Conservation (phyloP, 2,888 invertebrate species). For the Argyra leucocephala region DNA sequence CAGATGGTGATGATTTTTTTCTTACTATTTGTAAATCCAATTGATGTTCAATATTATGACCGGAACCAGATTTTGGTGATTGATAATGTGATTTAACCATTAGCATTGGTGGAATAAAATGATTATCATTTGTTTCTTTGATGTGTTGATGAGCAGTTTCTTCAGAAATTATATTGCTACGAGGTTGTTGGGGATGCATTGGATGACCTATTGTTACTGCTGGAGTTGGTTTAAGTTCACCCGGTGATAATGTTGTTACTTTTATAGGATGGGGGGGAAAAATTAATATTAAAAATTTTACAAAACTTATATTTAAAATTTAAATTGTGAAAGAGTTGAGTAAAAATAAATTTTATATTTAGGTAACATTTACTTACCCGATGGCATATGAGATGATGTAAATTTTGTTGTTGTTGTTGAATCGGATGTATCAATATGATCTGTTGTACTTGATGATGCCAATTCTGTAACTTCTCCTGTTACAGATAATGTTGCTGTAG, state of each 20-base stretch:
- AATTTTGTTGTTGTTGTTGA: background rate
- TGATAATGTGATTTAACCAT: conserved; percentile 43
- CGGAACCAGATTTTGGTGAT: conserved; percentile 29
- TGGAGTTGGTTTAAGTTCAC: background rate
- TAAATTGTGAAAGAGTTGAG: no score
- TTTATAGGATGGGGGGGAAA: background rate
- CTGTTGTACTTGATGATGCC: background rate
- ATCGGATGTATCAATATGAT: conserved; percentile 20
- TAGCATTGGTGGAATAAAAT: conserved; percentile 44
- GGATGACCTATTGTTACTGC: conserved; percentile 34
- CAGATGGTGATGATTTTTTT: conserved; percentile 17
- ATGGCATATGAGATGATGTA: background rate
- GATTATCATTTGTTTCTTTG: conserved; percentile 39
- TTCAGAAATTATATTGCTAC: conserved; percentile 25
- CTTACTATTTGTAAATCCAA: conserved; percentile 16
- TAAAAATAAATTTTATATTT: no score
- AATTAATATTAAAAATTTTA: background rate
- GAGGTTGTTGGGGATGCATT: conserved; percentile 37
- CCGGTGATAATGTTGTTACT: background rate
- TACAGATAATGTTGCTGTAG: background rate
- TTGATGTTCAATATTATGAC: conserved; percentile 23
- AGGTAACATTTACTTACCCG: background rate
- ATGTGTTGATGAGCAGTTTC: conserved; percentile 32
- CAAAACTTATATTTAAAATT: no score
- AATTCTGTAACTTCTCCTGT: background rate